Evolutionary conservation across 2,797 vertebrate species (phyloP), one percentile per base, ranked within the genome.

Genomic region (Neoniphon sammara): DNA sequence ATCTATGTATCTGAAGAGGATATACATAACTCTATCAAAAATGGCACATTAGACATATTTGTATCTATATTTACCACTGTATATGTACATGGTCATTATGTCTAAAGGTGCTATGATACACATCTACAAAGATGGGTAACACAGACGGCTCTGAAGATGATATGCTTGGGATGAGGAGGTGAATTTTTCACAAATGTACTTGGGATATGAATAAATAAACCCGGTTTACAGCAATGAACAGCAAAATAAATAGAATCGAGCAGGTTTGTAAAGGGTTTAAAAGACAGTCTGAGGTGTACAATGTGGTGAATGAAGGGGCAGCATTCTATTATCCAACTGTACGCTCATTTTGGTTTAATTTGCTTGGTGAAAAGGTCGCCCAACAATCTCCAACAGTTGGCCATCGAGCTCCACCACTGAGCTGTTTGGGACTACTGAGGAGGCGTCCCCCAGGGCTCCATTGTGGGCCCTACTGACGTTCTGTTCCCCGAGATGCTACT

Each of bases 11-110:
- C 44, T 79, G 50, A 66, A 77, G 68, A 73, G 77, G 58, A 84
- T 87, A 66, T 79, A 85, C 75, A 87, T 30, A 77, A 78, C 80
- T 84, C 87, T 86, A 78, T 86, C 75, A 87, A 88, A 81, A 90
- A 94, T 94, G 94, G 94, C 94, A 94, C 93, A 56, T 85, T 78
- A 87, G 80, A 91, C 85, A 70, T 81, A 79, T 84, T 47, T 76
- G 70, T 63, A 78, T 87, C 63, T 77, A 84, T 75, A 87, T 85
- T 80, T 34, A 72, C 81, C 68, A 55, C 70, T 88, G 77, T 82
- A 84, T 80, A 80, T 79, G 74, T 81, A 82, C 78, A 82, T 21
- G 68, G 70, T 70, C 39, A 30, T 73, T 73, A 81, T 69, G 65
- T 88, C 81, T 85, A 82, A 82, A 78, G 72, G 73, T 85, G 78